phyloP scores from a whole-genome alignment of 2,113 vertebrate genomes.

The Eptesicus fuscus region DNA sequence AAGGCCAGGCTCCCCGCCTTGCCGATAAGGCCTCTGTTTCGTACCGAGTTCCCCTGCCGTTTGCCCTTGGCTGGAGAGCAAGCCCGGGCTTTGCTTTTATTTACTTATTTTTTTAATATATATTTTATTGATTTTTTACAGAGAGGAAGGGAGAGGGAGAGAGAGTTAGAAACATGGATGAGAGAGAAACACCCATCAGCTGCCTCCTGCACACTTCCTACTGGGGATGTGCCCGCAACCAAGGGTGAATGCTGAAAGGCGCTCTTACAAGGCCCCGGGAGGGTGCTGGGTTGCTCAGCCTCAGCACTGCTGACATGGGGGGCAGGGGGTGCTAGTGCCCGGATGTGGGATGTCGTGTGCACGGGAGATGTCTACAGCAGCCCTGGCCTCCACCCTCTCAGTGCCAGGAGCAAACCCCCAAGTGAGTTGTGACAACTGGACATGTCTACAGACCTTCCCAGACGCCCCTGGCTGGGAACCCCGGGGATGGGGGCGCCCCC shows the following conservation, averaged over 20 bases:
- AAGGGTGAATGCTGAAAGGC: not conserved
- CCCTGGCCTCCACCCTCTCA: not conserved
- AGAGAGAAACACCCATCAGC: too few species aligned
- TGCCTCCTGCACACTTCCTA: too few species aligned
- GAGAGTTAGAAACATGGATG: too few species aligned
- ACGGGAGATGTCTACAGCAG: not conserved
- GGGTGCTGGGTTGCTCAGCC: not conserved
- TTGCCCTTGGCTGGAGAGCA: conserved; percentile 60
- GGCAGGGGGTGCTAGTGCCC: not conserved
- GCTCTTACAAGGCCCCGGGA: too few species aligned
- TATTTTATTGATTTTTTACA: too few species aligned
- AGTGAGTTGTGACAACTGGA: not conserved
- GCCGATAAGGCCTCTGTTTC: conserved; percentile 70
- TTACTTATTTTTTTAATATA: too few species aligned
- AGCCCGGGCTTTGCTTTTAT: not conserved
- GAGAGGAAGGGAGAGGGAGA: too few species aligned
- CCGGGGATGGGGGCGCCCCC: too few species aligned
- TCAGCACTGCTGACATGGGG: not conserved
- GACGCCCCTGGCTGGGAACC: not conserved
- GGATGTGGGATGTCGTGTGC: too few species aligned
- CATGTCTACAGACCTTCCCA: not conserved
- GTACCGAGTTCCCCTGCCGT: conserved; percentile 38
- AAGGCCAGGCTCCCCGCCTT: conserved; percentile 40
- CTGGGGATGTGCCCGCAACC: too few species aligned
- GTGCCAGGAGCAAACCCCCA: not conserved